These are phyloP conservation scores for Theonella swinhoei DNA, from an alignment of 37 sponge, comb jelly and placozoan species.

Conservation along the genomic window DNA sequence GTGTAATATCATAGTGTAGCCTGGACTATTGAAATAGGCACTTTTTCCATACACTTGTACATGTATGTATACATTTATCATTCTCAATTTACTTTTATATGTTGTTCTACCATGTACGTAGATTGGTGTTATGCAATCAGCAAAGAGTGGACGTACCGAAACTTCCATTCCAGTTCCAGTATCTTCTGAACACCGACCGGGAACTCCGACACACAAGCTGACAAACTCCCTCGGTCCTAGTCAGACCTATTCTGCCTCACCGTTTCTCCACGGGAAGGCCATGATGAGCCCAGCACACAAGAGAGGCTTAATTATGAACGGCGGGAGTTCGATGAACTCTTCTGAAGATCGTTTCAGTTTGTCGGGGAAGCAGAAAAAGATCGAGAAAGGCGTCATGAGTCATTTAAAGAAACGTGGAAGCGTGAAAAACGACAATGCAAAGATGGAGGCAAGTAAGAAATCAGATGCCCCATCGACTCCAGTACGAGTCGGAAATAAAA, in stretches of 20 bases:
- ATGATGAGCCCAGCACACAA: conserved; percentile 12
- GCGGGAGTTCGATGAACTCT: neutral
- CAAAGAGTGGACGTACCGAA: neutral
- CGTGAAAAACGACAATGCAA: conserved; percentile 8
- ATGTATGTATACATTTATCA: no score
- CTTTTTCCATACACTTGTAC: no score
- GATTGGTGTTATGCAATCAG: no score
- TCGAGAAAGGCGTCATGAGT: neutral
- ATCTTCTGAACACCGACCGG: neutral
- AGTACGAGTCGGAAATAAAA: neutral
- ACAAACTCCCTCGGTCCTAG: neutral
- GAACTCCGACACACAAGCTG: neutral
- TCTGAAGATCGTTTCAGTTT: neutral
- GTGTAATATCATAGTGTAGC: no score
- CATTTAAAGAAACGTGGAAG: neutral
- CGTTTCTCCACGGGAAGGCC: conserved; percentile 18
- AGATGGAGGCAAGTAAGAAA: neutral
- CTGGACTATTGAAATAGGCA: no score
- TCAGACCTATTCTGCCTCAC: neutral
- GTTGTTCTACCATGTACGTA: no score
- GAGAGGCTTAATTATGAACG: neutral
- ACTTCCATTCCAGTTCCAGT: neutral
- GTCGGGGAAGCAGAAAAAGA: neutral
- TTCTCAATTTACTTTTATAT: no score
- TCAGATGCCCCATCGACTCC: neutral